These are phyloP conservation scores for Probosciger aterrimus DNA, from an alignment of 2,113 vertebrate species.

Conservation along the genomic window DNA sequence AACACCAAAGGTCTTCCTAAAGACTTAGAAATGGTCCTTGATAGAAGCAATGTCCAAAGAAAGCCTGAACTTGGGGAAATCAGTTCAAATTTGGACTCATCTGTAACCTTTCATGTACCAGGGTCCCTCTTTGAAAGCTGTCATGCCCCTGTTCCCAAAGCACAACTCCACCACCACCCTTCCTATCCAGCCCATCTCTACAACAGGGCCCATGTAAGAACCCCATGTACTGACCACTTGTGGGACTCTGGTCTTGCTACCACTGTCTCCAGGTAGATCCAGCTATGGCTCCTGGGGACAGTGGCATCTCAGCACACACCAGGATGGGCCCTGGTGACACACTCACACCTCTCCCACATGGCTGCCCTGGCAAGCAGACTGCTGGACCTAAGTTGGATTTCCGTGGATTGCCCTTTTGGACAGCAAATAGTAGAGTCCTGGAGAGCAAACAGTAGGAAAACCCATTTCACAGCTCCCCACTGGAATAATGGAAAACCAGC, in stretches of 20 bases:
- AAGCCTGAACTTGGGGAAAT: neutral
- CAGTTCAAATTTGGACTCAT: neutral
- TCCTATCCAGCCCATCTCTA: neutral
- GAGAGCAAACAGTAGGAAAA: neutral
- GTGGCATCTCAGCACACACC: neutral
- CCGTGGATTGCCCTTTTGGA: neutral
- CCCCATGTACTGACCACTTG: neutral
- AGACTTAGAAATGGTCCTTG: neutral
- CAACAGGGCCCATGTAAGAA: neutral
- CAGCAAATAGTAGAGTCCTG: neutral
- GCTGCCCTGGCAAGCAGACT: neutral
- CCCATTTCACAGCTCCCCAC: neutral
- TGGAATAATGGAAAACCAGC: neutral
- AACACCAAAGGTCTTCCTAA: neutral
- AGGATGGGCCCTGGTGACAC: neutral
- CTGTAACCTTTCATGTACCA: neutral
- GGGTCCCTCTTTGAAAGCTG: neutral
- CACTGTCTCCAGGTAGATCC: neutral
- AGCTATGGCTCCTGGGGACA: neutral
- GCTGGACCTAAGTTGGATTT: rapidly evolving
- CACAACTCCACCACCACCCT: neutral
- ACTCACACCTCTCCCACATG: neutral
- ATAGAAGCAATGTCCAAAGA: neutral
- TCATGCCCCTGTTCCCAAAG: neutral
- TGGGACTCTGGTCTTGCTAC: neutral